A percentile compares a stretch with the other conserved stretches of the same genome.
phyloP scores from a whole-genome alignment of 2,888 invertebrate species.

The Eupithecia insigniata region DNA sequence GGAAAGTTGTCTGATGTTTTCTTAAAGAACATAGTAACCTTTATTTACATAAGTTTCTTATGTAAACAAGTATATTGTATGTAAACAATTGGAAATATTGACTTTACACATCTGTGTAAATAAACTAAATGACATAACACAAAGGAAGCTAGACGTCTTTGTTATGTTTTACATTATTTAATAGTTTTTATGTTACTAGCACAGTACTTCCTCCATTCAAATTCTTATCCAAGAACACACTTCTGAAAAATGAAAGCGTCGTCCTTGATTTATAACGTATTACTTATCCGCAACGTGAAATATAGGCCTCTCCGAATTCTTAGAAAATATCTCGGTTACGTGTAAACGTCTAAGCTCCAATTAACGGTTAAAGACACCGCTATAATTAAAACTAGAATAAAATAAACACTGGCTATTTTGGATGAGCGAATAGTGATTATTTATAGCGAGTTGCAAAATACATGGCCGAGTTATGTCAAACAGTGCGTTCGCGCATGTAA shows the following conservation, averaged over 20 bases:
- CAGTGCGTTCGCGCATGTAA: conserved; percentile 52
- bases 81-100: background rate
- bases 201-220: conserved; percentile 43
- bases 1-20: background rate
- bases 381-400: conserved; percentile 73
- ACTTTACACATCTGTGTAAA: conserved; percentile 1
- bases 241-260: conserved; percentile 45
- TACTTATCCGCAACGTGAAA: conserved; percentile 47
- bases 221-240: conserved; percentile 30
- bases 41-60: background rate
- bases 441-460: conserved; percentile 79
- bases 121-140: conserved; percentile 6
- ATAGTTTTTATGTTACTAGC: conserved; percentile 48
- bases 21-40: background rate
- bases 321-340: conserved; percentile 50
- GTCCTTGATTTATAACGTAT: conserved; percentile 63
- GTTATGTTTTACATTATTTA: background rate
- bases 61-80: background rate
- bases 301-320: conserved; percentile 43
- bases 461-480: conserved; percentile 82
- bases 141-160: conserved; percentile 2
- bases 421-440: conserved; percentile 70
- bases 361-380: conserved; percentile 81
- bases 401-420: conserved; percentile 75
- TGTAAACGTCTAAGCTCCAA: conserved; percentile 66